Conservation (phyloP, 35 echinoderm and acorn worm species). For the Apostichopus californicus region DNA sequence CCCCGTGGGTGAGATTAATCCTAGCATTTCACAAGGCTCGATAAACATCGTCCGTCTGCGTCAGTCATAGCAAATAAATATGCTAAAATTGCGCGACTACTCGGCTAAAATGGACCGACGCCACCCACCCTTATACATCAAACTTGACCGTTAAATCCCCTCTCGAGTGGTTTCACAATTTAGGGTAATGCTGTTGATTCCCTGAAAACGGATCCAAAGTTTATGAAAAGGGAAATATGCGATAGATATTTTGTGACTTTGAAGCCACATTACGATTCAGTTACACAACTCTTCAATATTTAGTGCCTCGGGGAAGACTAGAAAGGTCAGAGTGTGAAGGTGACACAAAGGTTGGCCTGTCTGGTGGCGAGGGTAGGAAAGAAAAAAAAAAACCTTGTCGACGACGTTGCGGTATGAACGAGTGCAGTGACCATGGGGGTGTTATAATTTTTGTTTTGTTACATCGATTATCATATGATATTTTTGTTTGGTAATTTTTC, state of each 20-base stretch:
- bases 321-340: constrained; percentile 13
- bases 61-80: too few species aligned
- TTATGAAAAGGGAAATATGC: neutral
- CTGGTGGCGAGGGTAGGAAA: neutral
- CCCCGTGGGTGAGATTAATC: too few species aligned
- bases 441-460: too few species aligned
- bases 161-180: neutral
- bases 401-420: too few species aligned
- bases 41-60: too few species aligned
- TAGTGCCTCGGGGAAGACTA: neutral
- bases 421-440: too few species aligned
- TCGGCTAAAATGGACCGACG: neutral
- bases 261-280: neutral
- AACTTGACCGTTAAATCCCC: neutral
- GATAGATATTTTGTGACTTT: constrained; percentile 21
- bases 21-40: too few species aligned
- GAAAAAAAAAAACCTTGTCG: neutral
- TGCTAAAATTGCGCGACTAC: neutral
- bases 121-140: neutral
- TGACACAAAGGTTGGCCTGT: neutral
- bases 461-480: too few species aligned
- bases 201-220: neutral
- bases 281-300: constrained; percentile 8
- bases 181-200: neutral
- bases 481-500: too few species aligned